Percentiles rank a stretch among this genome's conserved stretches.
These are phyloP conservation scores for Pteromalus puparum DNA, from an alignment of 1,140 invertebrate genomes.

Conservation along the genomic window DNA sequence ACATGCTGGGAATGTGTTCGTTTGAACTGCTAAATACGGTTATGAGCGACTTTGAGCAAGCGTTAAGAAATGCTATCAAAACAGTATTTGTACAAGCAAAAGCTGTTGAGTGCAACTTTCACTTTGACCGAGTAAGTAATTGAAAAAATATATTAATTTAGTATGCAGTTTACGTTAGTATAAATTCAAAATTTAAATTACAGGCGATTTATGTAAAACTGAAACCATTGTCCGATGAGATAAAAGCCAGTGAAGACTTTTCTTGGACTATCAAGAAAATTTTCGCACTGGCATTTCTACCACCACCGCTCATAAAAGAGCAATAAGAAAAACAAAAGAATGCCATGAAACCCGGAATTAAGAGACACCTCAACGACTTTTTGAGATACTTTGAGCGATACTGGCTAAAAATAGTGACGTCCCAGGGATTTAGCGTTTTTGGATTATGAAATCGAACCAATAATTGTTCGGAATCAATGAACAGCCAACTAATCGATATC, in stretches of 20 bases:
- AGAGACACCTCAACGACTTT: background rate
- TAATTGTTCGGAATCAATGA: background rate
- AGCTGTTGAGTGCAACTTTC: slow-evolving; percentile 13
- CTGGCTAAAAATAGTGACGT: background rate
- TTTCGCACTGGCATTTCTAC: too few relatives aligned
- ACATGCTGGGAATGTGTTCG: background rate
- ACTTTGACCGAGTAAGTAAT: slow-evolving; percentile 12
- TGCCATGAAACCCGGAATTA: background rate
- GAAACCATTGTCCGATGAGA: background rate
- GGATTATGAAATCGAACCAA: background rate
- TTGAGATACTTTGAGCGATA: background rate
- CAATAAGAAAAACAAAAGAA: too few relatives aligned
- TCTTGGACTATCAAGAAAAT: too few relatives aligned
- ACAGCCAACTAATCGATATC: background rate
- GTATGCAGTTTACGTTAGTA: too few relatives aligned
- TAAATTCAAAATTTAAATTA: too few relatives aligned
- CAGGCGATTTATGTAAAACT: background rate
- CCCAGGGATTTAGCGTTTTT: background rate
- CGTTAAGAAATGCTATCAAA: background rate
- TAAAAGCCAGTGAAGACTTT: background rate
- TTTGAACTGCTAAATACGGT: background rate
- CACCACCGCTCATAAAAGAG: too few relatives aligned
- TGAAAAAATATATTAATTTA: too few relatives aligned
- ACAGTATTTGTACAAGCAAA: background rate
- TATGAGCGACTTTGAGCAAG: background rate